A percentile compares a stretch with the other conserved stretches of the same genome.
Conservation (phyloP, 1,140 invertebrate genomes). For the Euschistus heros region DNA sequence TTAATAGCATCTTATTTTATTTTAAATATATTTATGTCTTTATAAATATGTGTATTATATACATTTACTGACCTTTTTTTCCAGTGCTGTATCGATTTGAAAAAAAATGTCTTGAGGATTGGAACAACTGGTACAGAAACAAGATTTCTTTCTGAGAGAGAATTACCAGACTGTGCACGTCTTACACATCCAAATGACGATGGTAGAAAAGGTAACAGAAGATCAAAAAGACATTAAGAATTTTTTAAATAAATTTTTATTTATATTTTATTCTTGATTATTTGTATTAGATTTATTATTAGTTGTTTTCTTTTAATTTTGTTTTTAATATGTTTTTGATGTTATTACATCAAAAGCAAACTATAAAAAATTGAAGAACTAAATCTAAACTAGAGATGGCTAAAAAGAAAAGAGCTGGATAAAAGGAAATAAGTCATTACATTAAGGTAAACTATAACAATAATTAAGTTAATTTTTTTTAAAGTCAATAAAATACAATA, state of each 20-base stretch:
- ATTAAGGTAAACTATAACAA: too few relatives aligned
- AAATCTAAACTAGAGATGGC: too few relatives aligned
- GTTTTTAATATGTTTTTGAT: background rate
- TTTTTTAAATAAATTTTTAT: background rate
- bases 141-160: constrained; percentile 75
- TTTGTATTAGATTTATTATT: background rate
- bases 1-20: too few relatives aligned
- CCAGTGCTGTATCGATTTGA: constrained; percentile 86
- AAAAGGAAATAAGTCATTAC: too few relatives aligned
- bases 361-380: background rate
- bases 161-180: constrained; percentile 58
- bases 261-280: too few relatives aligned
- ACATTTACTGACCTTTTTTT: too few relatives aligned
- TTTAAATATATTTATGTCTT: too few relatives aligned
- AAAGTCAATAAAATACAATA: too few relatives aligned
- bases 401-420: too few relatives aligned
- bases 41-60: too few relatives aligned
- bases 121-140: constrained; percentile 94
- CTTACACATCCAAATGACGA: constrained; percentile 39
- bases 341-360: background rate
- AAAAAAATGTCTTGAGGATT: constrained; percentile 77
- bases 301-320: background rate
- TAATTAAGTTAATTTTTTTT: too few relatives aligned
- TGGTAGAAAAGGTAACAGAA: constrained; percentile 32
- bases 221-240: constrained; percentile 52